These are phyloP conservation scores for Scelioninae gen. 1 DNA, from an alignment of 2,888 invertebrate species.

Conservation along the genomic window DNA sequence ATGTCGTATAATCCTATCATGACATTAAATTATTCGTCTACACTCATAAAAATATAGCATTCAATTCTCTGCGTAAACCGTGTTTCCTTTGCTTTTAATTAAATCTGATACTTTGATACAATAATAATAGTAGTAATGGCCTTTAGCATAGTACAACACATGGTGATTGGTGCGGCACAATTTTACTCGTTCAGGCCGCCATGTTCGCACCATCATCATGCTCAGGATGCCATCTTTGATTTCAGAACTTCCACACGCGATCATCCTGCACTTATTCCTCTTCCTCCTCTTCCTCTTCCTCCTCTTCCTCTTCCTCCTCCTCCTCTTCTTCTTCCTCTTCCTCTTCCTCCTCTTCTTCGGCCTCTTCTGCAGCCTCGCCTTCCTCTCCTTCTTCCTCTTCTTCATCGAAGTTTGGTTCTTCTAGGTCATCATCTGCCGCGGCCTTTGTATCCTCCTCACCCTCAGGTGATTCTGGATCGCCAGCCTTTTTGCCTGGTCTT, in stretches of 20 bases:
- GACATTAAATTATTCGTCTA: constrained; percentile 49
- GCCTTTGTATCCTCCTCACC: too few relatives aligned
- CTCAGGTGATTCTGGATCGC: too few relatives aligned
- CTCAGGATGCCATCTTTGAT: constrained; percentile 40
- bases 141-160: constrained; percentile 69
- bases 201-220: constrained; percentile 4
- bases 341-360: constrained; percentile 82
- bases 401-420: constrained; percentile 88
- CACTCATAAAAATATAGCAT: constrained; percentile 61
- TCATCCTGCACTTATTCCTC: too few relatives aligned
- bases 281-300: constrained; percentile 74
- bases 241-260: constrained; percentile 35
- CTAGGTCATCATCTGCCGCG: too few relatives aligned
- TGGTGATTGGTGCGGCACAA: constrained; percentile 60
- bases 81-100: constrained; percentile 52
- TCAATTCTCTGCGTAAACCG: constrained; percentile 58
- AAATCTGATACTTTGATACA: constrained; percentile 55
- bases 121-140: constrained; percentile 74
- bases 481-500: too few relatives aligned
- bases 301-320: constrained; percentile 79
- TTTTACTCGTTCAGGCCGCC: constrained; percentile 24
- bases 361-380: constrained; percentile 88
- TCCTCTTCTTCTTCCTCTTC: constrained; percentile 82
- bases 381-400: constrained; percentile 91
- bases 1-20: constrained; percentile 27